Evolutionary conservation across 2,797 vertebrate species (phyloP).

Genomic region (Acanthis flammea): DNA sequence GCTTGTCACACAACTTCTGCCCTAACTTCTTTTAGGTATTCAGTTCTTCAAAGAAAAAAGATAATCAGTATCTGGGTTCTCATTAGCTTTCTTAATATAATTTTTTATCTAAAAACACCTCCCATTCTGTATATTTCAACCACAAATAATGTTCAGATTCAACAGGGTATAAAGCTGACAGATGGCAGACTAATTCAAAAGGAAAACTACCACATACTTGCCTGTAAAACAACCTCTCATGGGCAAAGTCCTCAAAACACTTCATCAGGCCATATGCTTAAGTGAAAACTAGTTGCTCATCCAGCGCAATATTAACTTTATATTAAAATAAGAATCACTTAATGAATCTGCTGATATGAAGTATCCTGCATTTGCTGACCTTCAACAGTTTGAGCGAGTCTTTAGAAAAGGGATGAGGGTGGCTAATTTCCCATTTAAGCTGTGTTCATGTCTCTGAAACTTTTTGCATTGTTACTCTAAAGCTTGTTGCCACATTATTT

Average conservation of each 20-base stretch:
- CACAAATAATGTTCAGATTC: neutral
- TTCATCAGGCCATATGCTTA: neutral
- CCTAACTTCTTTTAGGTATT: neutral
- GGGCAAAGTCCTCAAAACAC: neutral
- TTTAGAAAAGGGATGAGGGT: neutral
- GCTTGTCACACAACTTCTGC: neutral
- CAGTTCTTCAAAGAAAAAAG: neutral
- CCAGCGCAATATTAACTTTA: neutral
- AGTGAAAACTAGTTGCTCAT: neutral
- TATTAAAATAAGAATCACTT: neutral
- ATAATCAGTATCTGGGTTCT: neutral
- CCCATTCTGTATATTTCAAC: neutral
- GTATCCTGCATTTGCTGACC: neutral
- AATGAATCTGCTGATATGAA: neutral
- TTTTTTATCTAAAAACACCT: neutral
- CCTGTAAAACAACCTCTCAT: neutral
- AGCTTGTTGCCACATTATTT: neutral
- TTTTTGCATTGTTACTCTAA: neutral
- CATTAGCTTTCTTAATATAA: neutral
- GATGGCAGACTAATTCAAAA: slow-evolving; percentile 4
- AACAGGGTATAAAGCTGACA: neutral
- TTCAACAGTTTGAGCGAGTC: neutral
- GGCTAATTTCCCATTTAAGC: neutral
- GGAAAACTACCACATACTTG: neutral
- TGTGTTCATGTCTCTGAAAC: neutral